Percentiles rank a stretch among this genome's conserved stretches.
Conservation (phyloP, 2,113 vertebrate species). For the Calidris pygmaea region DNA sequence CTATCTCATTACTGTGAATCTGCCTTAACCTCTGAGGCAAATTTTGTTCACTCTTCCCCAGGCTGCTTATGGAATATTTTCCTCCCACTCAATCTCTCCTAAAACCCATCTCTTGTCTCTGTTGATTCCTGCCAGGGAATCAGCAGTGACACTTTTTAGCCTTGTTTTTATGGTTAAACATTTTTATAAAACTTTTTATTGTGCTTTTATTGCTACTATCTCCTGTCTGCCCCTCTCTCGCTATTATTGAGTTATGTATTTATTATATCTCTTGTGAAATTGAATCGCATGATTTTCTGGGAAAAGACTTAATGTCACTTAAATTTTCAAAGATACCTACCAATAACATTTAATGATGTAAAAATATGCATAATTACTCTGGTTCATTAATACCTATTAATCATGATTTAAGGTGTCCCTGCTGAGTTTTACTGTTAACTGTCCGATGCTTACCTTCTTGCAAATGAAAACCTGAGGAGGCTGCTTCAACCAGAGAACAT, state of each 20-base stretch:
- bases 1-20: conserved; percentile 22
- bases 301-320: not conserved
- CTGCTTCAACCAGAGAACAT: not conserved
- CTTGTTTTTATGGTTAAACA: conserved; percentile 27
- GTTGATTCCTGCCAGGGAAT: conserved; percentile 31
- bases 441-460: not conserved
- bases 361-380: conserved; percentile 9
- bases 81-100: not conserved
- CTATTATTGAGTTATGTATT: not conserved
- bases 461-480: not conserved
- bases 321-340: not conserved
- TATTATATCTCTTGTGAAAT: conserved; percentile 10
- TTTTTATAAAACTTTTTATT: conserved; percentile 39
- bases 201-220: conserved; percentile 21
- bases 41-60: conserved; percentile 34
- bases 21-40: conserved; percentile 34
- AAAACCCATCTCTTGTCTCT: conserved; percentile 21
- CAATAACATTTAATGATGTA: not conserved
- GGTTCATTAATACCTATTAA: not conserved
- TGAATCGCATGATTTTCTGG: not conserved
- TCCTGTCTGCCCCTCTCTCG: not conserved
- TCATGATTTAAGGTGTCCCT: not conserved
- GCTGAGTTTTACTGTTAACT: not conserved
- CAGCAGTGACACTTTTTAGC: not conserved
- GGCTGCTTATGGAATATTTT: conserved; percentile 32